phyloP scores from a whole-genome alignment of 2,797 vertebrate species.

The Tarsius wallacei region DNA sequence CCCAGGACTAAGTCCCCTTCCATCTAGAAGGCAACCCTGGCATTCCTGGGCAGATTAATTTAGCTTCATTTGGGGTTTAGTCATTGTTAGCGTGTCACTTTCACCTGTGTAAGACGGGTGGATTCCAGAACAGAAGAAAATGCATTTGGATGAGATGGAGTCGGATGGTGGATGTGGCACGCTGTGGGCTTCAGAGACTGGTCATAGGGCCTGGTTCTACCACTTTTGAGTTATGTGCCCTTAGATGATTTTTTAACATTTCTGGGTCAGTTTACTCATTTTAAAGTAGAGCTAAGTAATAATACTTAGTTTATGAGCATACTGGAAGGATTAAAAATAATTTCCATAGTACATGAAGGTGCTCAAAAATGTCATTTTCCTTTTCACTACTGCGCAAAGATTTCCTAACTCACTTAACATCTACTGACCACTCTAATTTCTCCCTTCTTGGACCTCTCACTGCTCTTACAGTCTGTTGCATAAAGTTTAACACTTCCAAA shows the following conservation, averaged over 20 bases:
- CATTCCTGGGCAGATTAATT: not conserved
- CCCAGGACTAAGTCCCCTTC: not conserved
- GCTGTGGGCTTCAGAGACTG: not conserved
- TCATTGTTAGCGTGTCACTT: not conserved
- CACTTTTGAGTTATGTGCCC: not conserved
- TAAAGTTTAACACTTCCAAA: not conserved
- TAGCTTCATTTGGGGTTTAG: not conserved
- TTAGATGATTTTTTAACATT: not conserved
- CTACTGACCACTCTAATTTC: not conserved
- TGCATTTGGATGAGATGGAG: not conserved
- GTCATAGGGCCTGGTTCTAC: not conserved
- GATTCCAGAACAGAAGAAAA: not conserved
- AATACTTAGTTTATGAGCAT: not conserved
- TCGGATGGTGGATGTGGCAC: not conserved
- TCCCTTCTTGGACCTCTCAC: not conserved
- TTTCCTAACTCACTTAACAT: not conserved
- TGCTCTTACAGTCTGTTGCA: not conserved
- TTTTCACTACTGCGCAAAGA: not conserved
- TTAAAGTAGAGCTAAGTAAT: slow-evolving; percentile 45
- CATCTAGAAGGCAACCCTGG: not conserved
- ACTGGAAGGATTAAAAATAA: slow-evolving; percentile 20
- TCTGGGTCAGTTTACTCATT: slow-evolving; percentile 18
- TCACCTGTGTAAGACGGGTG: not conserved
- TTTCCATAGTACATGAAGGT: not conserved
- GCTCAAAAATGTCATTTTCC: not conserved